Base-by-base conservation (phyloP, 2,888 invertebrate genomes). In the Lasioglossum leucozonium region DNA sequence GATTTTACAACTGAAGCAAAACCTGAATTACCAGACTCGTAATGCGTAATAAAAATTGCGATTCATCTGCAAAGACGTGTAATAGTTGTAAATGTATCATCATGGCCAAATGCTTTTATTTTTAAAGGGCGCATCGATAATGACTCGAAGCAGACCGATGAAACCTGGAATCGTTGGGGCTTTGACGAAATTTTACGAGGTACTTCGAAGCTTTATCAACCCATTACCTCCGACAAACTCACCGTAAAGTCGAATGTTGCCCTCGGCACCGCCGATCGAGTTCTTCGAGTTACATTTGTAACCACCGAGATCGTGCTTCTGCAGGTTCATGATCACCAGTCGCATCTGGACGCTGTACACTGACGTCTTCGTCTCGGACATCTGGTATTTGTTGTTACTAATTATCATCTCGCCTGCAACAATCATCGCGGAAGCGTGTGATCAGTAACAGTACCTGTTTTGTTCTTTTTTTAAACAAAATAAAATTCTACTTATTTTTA, bases 281-380 rank as follows among this genome's bases (percentile, higher is more conserved):
- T 98, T 98, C 95, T 98, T 98, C 77, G 98, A 98, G 93, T 98
- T 98, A 95, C 98, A 98, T 94, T 98, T 98, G 96, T 98, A 98
- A 75, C 98, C 98, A 26, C 98, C 98, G 91, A 98, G 96, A 94
- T 98, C 98, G 83, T 96, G 96, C 88, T 97, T 96, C 93, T 97
- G 97, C 85, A 98, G 96, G 91, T 97, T 97, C 80, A 96, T 96
- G 72, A 98, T 97, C 77, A 97, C 96, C 86, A 98, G 96, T 78
- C 96, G 96, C 98, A 98, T 98, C 94, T 97, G 97, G 13, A 98
- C 97, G 93, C 98, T 97, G 96, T 98, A 98, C 95, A 97, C 97
- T 0, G 98, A 97, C 91, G 96, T 96, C 95, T 97, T 97, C 93
- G 96, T 97, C 95, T 98, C 98, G 71, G 97, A 97, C 97, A 98